Evolutionary conservation across 2,888 invertebrate species (phyloP).

Genomic region (Parnassius mnemosyne): DNA sequence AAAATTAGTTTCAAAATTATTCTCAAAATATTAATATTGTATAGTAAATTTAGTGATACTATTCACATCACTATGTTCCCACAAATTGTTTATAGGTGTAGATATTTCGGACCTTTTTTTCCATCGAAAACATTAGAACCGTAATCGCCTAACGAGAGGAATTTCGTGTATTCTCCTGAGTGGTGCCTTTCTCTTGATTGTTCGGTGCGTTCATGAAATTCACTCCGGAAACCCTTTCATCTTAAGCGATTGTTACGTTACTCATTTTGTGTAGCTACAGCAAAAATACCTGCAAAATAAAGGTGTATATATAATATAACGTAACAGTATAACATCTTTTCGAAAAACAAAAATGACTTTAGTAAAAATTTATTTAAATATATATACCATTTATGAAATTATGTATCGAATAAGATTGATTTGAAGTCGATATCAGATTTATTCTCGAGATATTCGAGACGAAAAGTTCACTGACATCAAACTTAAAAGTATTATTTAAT

Average conservation of each 20-base stretch:
- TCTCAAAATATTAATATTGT: no score
- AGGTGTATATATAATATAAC: not conserved
- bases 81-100: constrained; percentile 28
- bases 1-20: no score
- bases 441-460: no score
- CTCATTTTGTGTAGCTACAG: constrained; percentile 7
- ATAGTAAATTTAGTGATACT: not conserved
- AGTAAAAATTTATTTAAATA: no score
- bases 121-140: constrained; percentile 47
- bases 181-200: constrained; percentile 25
- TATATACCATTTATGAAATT: no score
- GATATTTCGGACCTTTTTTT: constrained; percentile 32
- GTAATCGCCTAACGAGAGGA: constrained; percentile 48
- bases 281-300: constrained; percentile 10
- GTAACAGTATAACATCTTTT: no score
- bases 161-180: constrained; percentile 31
- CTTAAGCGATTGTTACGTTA: constrained; percentile 11
- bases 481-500: no score
- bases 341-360: no score
- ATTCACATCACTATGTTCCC: constrained; percentile 15
- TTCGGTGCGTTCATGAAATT: constrained; percentile 23
- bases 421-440: no score
- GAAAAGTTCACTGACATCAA: no score
- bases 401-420: no score
- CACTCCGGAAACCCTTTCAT: constrained; percentile 26